A percentile compares a stretch with the other conserved stretches of the same genome.
Evolutionary conservation across 2,113 vertebrate species (phyloP).

Genomic region (Rhipidura dahli): DNA sequence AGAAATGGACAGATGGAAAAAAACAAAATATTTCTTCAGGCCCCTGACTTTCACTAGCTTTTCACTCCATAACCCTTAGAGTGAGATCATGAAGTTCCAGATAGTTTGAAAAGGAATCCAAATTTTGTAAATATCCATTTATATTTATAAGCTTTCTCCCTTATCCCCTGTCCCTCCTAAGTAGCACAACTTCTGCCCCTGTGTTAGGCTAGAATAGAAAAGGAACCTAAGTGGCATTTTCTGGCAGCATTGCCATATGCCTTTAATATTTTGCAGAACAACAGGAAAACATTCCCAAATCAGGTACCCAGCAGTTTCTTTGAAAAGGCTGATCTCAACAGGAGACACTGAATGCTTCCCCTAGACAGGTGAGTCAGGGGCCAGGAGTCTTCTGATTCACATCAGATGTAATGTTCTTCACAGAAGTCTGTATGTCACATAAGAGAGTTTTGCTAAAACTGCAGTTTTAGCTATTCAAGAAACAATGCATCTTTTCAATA

Average conservation of each 20-base stretch:
- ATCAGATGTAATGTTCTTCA: background rate
- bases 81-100: background rate
- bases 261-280: background rate
- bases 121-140: background rate
- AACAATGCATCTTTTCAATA: background rate
- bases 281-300: background rate
- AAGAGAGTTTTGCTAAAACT: background rate
- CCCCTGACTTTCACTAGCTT: background rate
- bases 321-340: background rate
- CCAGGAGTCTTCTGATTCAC: background rate
- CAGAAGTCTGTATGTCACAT: background rate
- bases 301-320: background rate
- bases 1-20: constrained; percentile 25
- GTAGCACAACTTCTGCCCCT: background rate
- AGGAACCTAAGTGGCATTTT: background rate
- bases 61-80: background rate
- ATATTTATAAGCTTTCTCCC: background rate
- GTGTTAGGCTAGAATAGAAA: background rate
- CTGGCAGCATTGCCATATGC: background rate
- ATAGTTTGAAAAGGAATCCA: background rate
- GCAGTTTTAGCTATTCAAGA: background rate
- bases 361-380: background rate
- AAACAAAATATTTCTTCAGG: background rate
- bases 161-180: background rate
- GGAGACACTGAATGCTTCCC: background rate